Base-by-base conservation (phyloP, 2,888 invertebrate species). In the Morpho achilles region DNA sequence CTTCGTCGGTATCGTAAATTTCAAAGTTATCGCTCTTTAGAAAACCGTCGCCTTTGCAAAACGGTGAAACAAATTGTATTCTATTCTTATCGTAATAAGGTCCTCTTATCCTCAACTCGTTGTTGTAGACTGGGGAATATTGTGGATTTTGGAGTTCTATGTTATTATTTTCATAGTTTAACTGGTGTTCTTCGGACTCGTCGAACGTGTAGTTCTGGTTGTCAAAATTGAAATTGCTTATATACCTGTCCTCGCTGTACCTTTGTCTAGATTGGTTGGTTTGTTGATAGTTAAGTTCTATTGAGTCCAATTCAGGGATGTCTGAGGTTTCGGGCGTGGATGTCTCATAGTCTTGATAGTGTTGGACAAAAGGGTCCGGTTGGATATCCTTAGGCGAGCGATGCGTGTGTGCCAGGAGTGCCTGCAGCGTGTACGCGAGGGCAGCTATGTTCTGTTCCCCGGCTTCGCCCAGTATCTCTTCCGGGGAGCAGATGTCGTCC, bases 401-500 rank as follows among this genome's bases (percentile, higher is more conserved):
- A 23, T 42, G 77, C 61, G 64, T 69, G 56, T 46, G 60, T 47
- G 86, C 76, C 75, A 83, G 81, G 67, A 84, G 79, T 54, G 74
- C 72, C 69, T 69, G 67, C 61, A 82, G 73, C 50, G 87, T 88
- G 81, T 76, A 73, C 68, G 84, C 82, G 76, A 88, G 82, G 73
- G 76, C 76, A 58, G 63, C 69, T 73, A 76, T 52, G 68, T 66
- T 66, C 61, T 65, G 69, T 63, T 64, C 71, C 69, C 70, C 74
- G 69, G 45, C 23, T 69, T 68, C 67, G 77, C 82, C 87, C 84
- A 92, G 87, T 79, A 93, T 82, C 79, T 93, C 93, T 77, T 90
- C 91, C 83, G 93, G 88, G 88, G 91, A 91, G 87, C 93, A 93
- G 87, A 93, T 86, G 87, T 86, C 89, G 89, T 93, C 93, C 93